Conservation (phyloP, 2,113 vertebrate genomes). For the Anolis carolinensis region DNA sequence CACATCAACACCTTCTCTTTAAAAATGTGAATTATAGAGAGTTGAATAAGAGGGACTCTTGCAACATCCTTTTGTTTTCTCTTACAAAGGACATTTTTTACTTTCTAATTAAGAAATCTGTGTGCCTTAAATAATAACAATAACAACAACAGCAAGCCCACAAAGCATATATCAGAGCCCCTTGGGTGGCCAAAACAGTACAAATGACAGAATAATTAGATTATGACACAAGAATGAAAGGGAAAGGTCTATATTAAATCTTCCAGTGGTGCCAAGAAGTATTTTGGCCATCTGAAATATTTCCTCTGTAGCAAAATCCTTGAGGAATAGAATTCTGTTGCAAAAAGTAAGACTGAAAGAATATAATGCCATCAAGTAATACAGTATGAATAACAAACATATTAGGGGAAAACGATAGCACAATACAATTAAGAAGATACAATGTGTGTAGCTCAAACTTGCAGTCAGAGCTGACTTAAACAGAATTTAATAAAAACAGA, state of each 20-base stretch:
- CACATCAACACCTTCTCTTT: constrained; percentile 30
- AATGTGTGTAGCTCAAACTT: constrained; percentile 57
- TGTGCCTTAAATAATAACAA: background rate
- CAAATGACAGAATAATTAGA: constrained; percentile 47
- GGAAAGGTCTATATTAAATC: constrained; percentile 21
- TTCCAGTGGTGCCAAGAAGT: constrained; percentile 26
- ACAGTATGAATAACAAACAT: constrained; percentile 38
- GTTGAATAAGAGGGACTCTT: constrained; percentile 39
- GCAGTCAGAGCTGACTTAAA: constrained; percentile 57
- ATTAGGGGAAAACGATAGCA: background rate
- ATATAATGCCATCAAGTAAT: constrained; percentile 28
- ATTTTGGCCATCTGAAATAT: constrained; percentile 47
- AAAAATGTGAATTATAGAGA: constrained; percentile 58
- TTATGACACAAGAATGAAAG: constrained; percentile 41
- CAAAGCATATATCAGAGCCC: constrained; percentile 35
- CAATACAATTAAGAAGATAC: constrained; percentile 45
- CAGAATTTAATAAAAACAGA: constrained; percentile 67
- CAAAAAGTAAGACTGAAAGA: constrained; percentile 43
- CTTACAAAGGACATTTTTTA: constrained; percentile 47
- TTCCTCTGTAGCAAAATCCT: constrained; percentile 28
- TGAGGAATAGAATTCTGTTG: constrained; percentile 24
- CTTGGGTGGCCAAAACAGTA: constrained; percentile 35
- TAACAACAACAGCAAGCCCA: background rate
- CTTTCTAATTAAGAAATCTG: constrained; percentile 51
- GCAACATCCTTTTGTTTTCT: constrained; percentile 28